phyloP scores from a whole-genome alignment of 2,113 vertebrate genomes.

The Narcine bancroftii region DNA sequence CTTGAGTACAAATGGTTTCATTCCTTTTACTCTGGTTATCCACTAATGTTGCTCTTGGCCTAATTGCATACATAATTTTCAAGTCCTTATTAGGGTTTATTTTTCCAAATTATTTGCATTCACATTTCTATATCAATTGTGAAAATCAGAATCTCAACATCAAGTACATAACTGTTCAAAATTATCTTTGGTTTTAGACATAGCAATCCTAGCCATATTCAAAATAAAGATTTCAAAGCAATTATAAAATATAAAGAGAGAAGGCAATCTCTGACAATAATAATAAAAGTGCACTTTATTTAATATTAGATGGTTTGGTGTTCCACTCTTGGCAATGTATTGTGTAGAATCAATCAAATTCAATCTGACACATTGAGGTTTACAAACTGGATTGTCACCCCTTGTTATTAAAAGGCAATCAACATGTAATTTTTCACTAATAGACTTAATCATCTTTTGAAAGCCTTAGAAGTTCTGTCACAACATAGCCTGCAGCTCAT shows the following conservation, averaged over 20 bases:
- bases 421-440: conserved; percentile 73
- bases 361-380: conserved; percentile 65
- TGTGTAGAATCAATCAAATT: conserved; percentile 38
- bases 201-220: background rate
- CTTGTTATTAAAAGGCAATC: conserved; percentile 65
- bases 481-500: conserved; percentile 54
- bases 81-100: background rate
- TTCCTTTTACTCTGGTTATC: background rate
- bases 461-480: conserved; percentile 65
- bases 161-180: background rate
- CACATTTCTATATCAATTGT: background rate
- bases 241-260: background rate
- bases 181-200: background rate
- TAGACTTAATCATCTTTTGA: conserved; percentile 69
- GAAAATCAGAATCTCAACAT: background rate
- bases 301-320: conserved; percentile 41
- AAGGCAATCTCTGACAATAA: background rate
- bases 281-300: background rate
- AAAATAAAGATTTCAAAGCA: conserved; percentile 1
- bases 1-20: background rate
- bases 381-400: conserved; percentile 74
- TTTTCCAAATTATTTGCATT: background rate
- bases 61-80: background rate
- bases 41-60: background rate
- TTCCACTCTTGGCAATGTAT: conserved; percentile 61